Evolutionary conservation across 2,113 vertebrate genomes (phyloP).

Genomic region (Coptodon bakossiorum): DNA sequence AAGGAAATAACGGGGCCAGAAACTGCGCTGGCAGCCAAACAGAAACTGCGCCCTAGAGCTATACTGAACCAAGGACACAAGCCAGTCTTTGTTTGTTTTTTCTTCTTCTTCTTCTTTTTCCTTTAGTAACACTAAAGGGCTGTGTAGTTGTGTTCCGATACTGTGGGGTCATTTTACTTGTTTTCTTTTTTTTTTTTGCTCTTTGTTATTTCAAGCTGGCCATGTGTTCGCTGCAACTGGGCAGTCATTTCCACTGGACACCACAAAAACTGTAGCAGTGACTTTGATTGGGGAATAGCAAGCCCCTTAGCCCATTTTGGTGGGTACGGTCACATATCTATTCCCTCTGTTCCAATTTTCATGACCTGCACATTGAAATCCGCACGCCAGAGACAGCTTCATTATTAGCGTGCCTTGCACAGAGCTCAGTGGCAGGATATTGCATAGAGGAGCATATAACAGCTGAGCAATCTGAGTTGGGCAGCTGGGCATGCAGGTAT

Average conservation of each 20-base stretch:
- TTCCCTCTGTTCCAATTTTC: slow-evolving; percentile 60
- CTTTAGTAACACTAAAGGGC: slow-evolving; percentile 9
- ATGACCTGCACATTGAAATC: slow-evolving; percentile 48
- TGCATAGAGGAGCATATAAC: slow-evolving; percentile 61
- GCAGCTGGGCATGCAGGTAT: slow-evolving; percentile 66
- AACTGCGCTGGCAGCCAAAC: slow-evolving; percentile 49
- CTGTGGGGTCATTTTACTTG: slow-evolving; percentile 40
- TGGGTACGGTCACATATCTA: slow-evolving; percentile 31
- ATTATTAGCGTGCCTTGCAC: slow-evolving; percentile 58
- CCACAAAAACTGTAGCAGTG: slow-evolving; percentile 20
- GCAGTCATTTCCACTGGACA: slow-evolving; percentile 21
- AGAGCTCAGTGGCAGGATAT: slow-evolving; percentile 67
- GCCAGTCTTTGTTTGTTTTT: slow-evolving; percentile 48
- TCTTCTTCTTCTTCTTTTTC: not conserved
- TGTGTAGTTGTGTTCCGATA: slow-evolving; percentile 14
- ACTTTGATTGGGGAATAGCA: slow-evolving; percentile 38
- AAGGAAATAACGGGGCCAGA: slow-evolving; percentile 57
- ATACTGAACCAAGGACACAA: slow-evolving; percentile 39
- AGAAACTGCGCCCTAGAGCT: slow-evolving; percentile 55
- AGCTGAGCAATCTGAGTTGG: slow-evolving; percentile 64
- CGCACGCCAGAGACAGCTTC: slow-evolving; percentile 51
- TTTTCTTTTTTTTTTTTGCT: not conserved
- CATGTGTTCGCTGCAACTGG: slow-evolving; percentile 20
- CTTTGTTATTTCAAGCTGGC: slow-evolving; percentile 23
- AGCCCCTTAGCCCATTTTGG: slow-evolving; percentile 40